A percentile compares a stretch with the other conserved stretches of the same genome.
Conservation (phyloP, 2,113 vertebrate species). For the Mugil cephalus region DNA sequence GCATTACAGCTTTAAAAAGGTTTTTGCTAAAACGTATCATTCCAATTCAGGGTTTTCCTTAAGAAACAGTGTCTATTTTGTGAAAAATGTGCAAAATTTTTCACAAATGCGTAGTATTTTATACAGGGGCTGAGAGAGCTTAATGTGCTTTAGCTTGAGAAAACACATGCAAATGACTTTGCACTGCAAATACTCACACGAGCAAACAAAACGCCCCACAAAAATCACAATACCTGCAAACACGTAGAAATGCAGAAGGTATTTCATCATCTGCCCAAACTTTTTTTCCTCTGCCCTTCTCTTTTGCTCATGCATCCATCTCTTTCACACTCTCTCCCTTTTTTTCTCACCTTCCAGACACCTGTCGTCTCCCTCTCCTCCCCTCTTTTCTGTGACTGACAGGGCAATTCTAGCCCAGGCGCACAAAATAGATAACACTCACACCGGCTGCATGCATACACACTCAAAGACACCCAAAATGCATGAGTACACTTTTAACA, state of each 20-base stretch:
- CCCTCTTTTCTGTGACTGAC: slow-evolving; percentile 71
- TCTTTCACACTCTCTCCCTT: slow-evolving; percentile 47
- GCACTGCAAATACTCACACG: too few relatives aligned
- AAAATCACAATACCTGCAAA: too few relatives aligned
- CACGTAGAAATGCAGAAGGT: neutral
- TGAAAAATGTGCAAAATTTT: too few relatives aligned
- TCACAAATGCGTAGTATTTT: too few relatives aligned
- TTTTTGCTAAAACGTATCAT: too few relatives aligned
- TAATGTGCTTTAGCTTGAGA: too few relatives aligned
- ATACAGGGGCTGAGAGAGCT: too few relatives aligned
- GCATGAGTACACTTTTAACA: slow-evolving; percentile 22
- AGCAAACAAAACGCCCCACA: too few relatives aligned
- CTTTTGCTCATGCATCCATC: slow-evolving; percentile 48
- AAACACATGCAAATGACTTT: too few relatives aligned
- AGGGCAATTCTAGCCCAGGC: slow-evolving; percentile 62
- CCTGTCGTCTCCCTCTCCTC: slow-evolving; percentile 67
- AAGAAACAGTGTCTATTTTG: too few relatives aligned
- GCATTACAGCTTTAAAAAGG: too few relatives aligned
- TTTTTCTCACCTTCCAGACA: slow-evolving; percentile 45
- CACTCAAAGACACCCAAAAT: slow-evolving; percentile 1
- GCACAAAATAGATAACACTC: slow-evolving; percentile 49
- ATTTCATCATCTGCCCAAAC: slow-evolving; percentile 24
- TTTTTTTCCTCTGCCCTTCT: slow-evolving; percentile 42
- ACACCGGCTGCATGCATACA: slow-evolving; percentile 25
- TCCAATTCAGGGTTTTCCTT: too few relatives aligned